Percentiles rank a stretch among this genome's conserved stretches.
These are phyloP conservation scores for Chymomyza fuscimana DNA, from an alignment of 2,888 invertebrate genomes.

Conservation along the genomic window DNA sequence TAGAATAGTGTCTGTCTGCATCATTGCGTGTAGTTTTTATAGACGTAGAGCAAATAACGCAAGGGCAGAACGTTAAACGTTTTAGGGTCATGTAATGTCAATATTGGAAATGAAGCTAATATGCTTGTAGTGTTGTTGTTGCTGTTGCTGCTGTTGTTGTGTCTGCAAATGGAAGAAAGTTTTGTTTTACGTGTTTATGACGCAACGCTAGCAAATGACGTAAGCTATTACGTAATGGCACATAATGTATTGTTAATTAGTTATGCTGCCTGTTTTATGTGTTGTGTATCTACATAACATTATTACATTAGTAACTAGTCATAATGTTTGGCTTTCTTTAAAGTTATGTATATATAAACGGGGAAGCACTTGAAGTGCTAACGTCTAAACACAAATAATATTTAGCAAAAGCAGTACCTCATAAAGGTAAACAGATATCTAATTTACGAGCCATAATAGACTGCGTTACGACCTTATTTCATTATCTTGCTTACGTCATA, in stretches of 20 bases:
- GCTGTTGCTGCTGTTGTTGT: too few relatives aligned
- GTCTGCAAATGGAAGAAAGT: neutral
- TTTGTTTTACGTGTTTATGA: neutral
- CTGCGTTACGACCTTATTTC: neutral
- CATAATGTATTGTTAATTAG: neutral
- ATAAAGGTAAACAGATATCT: neutral
- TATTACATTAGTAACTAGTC: neutral
- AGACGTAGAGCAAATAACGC: conserved; percentile 37
- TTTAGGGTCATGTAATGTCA: conserved; percentile 37
- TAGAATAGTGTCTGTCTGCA: conserved; percentile 43
- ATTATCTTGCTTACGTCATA: neutral
- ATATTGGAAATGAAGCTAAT: conserved; percentile 40
- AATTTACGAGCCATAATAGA: neutral
- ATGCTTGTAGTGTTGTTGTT: neutral
- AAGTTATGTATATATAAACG: neutral
- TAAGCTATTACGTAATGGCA: conserved; percentile 60
- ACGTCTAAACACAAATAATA: too few relatives aligned
- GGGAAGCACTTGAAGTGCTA: too few relatives aligned
- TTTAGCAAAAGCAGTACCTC: too few relatives aligned
- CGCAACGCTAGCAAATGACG: conserved; percentile 34
- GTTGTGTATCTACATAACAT: neutral
- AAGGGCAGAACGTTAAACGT: conserved; percentile 25
- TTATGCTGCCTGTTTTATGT: neutral
- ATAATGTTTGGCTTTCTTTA: neutral
- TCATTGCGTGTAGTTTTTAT: conserved; percentile 16